phyloP scores from a whole-genome alignment of 2,888 invertebrate species.

The Cinara cedri region DNA sequence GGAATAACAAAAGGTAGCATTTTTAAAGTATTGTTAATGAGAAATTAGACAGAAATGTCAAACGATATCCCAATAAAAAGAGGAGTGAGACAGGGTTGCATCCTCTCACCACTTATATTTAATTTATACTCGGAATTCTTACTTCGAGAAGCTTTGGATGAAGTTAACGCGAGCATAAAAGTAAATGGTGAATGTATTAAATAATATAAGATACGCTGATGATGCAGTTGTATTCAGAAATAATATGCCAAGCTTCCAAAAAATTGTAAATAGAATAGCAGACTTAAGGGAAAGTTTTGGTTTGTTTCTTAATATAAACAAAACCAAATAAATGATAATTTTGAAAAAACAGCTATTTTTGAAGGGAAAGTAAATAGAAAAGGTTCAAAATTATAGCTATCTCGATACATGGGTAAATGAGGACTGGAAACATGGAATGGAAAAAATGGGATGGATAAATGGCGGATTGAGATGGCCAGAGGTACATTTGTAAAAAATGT shows the following conservation, averaged over 20 bases:
- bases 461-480: conserved; percentile 53
- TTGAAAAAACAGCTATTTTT: conserved; percentile 47
- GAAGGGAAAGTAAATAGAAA: conserved; percentile 44
- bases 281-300: conserved; percentile 42
- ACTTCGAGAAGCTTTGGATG: conserved; percentile 54
- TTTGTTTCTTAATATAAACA: conserved; percentile 57
- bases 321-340: conserved; percentile 58
- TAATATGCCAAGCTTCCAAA: conserved; percentile 51
- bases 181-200: conserved; percentile 57
- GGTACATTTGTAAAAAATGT: conserved; percentile 54
- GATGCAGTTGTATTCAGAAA: conserved; percentile 57
- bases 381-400: conserved; percentile 11
- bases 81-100: conserved; percentile 57
- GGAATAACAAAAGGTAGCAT: no score
- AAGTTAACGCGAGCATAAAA: conserved; percentile 46
- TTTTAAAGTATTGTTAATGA: no score
- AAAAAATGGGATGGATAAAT: no score
- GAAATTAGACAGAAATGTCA: conserved; percentile 28
- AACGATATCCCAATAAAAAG: conserved; percentile 43
- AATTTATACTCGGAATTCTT: conserved; percentile 58
- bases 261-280: conserved; percentile 49
- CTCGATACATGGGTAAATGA: conserved; percentile 35
- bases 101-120: conserved; percentile 55
- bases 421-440: conserved; percentile 56
- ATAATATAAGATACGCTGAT: conserved; percentile 58